Evolutionary conservation across 2,113 vertebrate genomes (phyloP).

Genomic region (Fulica atra): DNA sequence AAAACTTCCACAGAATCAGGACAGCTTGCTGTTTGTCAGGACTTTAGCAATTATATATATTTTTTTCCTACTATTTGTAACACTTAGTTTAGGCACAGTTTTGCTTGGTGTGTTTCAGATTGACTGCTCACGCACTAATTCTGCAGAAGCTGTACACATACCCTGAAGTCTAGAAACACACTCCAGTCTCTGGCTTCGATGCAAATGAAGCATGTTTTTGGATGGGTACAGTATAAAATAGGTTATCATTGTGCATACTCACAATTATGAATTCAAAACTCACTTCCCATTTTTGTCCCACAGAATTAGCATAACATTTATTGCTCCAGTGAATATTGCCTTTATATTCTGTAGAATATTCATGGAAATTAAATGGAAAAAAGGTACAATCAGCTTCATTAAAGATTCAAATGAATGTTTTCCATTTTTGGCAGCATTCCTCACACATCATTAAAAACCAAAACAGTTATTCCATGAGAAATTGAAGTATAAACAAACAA

Average conservation of each 20-base stretch:
- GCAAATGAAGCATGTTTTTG: background rate
- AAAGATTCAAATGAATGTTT: slow-evolving; percentile 47
- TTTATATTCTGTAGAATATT: slow-evolving; percentile 43
- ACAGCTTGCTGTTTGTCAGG: background rate
- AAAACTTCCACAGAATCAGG: background rate
- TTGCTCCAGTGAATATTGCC: slow-evolving; percentile 41
- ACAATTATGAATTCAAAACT: background rate
- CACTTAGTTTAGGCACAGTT: background rate
- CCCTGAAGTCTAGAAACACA: background rate
- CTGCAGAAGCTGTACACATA: background rate
- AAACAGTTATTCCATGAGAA: slow-evolving; percentile 11
- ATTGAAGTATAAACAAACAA: slow-evolving; percentile 28
- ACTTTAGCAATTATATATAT: background rate
- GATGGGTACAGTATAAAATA: background rate
- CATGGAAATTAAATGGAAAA: slow-evolving; percentile 33
- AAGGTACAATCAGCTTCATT: slow-evolving; percentile 39
- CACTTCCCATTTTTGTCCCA: background rate
- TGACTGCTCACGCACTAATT: background rate
- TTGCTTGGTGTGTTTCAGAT: background rate
- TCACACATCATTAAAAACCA: slow-evolving; percentile 7
- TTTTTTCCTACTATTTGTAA: background rate
- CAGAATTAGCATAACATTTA: slow-evolving; percentile 46
- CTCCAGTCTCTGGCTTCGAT: background rate
- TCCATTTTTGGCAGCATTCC: slow-evolving; percentile 37
- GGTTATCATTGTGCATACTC: background rate